Conservation (phyloP, 2,113 vertebrate species). For the Passerina amoena region DNA sequence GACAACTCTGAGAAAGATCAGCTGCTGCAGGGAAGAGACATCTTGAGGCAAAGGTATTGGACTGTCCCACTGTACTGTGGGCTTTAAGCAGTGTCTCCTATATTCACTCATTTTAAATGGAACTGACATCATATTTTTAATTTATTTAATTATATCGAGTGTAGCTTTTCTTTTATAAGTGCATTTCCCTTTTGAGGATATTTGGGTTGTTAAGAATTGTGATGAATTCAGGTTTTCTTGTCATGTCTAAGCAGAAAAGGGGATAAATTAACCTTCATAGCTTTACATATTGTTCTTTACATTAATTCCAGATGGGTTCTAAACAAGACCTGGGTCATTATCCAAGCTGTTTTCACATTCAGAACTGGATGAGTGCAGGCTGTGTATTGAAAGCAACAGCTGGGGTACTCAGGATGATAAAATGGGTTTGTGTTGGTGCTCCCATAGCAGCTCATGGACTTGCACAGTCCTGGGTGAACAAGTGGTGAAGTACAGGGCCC, state of each 20-base stretch:
- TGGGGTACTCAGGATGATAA: not conserved
- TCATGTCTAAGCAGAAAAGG: not conserved
- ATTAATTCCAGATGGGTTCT: not conserved
- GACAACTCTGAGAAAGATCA: conserved; percentile 94
- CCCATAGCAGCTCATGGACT: not conserved
- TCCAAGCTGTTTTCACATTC: not conserved
- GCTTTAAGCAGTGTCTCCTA: not conserved
- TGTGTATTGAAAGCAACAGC: not conserved
- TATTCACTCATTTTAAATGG: not conserved
- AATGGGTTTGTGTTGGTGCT: not conserved
- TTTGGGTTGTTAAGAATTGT: not conserved
- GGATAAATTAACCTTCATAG: not conserved
- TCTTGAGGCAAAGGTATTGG: conserved; percentile 85
- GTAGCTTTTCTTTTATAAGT: not conserved
- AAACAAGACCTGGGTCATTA: not conserved
- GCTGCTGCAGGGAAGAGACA: conserved; percentile 82
- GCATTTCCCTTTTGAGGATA: not conserved
- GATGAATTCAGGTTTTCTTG: not conserved
- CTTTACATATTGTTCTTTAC: not conserved
- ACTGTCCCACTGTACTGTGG: not conserved
- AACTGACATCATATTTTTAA: not conserved
- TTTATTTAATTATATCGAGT: not conserved
- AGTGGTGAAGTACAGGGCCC: not conserved
- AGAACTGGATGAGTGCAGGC: not conserved
- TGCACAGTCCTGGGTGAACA: not conserved